phyloP scores from a whole-genome alignment of 2,888 invertebrate species.

The Drosophila lutescens region DNA sequence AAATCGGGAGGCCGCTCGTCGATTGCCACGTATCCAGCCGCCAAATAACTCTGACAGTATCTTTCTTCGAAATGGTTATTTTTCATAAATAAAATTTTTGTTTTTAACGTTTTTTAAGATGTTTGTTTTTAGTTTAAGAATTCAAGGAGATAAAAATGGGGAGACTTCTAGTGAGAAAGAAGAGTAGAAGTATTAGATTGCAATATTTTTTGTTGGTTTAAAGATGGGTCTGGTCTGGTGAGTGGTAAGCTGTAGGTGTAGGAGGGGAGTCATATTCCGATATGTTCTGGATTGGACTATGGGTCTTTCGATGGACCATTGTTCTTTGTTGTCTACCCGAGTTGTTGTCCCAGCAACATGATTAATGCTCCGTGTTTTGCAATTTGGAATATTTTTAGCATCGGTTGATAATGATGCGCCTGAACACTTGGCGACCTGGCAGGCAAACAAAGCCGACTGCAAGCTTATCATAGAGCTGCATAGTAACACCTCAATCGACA shows the following conservation, averaged over 20 bases:
- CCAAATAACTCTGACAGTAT: neutral
- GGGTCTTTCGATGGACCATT: slow-evolving; percentile 7
- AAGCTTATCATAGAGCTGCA: slow-evolving; percentile 23
- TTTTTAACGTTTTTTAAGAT: neutral
- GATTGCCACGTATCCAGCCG: neutral
- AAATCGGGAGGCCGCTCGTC: neutral
- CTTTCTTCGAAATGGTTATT: slow-evolving; percentile 2
- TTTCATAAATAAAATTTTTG: slow-evolving; percentile 7
- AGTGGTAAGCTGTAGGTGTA: neutral
- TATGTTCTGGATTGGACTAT: slow-evolving; percentile 7
- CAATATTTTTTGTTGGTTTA: neutral
- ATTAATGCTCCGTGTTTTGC: slow-evolving; percentile 27
- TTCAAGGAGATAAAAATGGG: too few relatives aligned
- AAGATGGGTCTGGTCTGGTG: neutral
- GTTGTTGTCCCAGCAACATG: slow-evolving; percentile 13
- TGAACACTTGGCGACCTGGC: slow-evolving; percentile 2
- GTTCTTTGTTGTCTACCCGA: slow-evolving; percentile 27
- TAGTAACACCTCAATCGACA: slow-evolving; percentile 22
- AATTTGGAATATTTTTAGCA: slow-evolving; percentile 35
- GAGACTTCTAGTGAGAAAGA: too few relatives aligned
- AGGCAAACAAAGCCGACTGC: slow-evolving; percentile 17
- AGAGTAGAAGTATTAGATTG: neutral
- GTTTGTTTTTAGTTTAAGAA: too few relatives aligned
- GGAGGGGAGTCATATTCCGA: neutral
- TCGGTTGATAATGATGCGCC: slow-evolving; percentile 31